Evolutionary conservation across 2,888 invertebrate genomes (phyloP).

Genomic region (Alloscopus bannaensis): DNA sequence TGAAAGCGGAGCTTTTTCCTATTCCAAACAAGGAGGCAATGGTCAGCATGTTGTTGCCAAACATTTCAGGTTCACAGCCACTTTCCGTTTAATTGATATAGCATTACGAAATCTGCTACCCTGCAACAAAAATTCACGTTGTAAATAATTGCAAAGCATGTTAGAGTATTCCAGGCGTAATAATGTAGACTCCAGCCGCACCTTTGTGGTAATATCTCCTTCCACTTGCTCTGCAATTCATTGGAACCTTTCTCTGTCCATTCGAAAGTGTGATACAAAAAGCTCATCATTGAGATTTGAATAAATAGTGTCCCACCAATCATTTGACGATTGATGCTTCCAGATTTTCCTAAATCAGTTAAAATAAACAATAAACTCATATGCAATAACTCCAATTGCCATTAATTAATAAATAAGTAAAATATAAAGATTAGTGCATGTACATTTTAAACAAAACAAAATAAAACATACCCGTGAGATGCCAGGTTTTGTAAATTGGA

Average conservation of each 20-base stretch:
- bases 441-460: too few relatives aligned
- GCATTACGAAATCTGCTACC: background rate
- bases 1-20: background rate
- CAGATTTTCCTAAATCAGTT: too few relatives aligned
- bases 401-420: too few relatives aligned
- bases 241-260: background rate
- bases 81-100: background rate
- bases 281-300: background rate
- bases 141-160: background rate
- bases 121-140: background rate
- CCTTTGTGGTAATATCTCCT: background rate
- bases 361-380: too few relatives aligned
- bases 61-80: background rate
- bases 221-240: background rate
- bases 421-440: too few relatives aligned
- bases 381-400: too few relatives aligned
- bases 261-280: background rate
- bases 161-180: background rate
- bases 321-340: slow-evolving; percentile 3
- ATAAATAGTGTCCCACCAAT: background rate
- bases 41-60: background rate
- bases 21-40: slow-evolving; percentile 2
- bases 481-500: too few relatives aligned
- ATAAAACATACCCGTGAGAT: too few relatives aligned
- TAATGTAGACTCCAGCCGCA: background rate